Conservation (phyloP, 2,113 vertebrate species). For the Larimichthys polyactis region DNA sequence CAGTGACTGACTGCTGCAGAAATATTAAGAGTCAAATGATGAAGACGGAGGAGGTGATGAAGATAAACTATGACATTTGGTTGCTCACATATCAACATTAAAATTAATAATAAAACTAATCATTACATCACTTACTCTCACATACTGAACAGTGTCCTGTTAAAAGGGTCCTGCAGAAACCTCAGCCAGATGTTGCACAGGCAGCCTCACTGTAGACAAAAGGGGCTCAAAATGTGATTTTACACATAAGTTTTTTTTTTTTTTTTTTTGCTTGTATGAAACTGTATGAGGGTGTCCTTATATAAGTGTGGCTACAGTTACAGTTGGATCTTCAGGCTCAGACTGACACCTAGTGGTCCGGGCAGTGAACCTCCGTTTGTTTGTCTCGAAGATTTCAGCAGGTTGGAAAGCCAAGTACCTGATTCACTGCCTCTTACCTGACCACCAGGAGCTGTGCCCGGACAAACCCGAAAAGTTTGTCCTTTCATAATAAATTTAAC, state of each 20-base stretch:
- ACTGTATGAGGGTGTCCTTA: slow-evolving; percentile 33
- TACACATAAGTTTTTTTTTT: not conserved
- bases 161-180: not conserved
- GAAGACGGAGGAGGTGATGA: not conserved
- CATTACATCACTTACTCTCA: not conserved
- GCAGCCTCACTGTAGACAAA: not conserved
- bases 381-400: slow-evolving; percentile 43
- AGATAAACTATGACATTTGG: not conserved
- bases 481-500: not conserved
- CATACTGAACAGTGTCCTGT: not conserved
- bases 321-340: slow-evolving; percentile 52
- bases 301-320: slow-evolving; percentile 29
- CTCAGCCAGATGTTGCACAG: slow-evolving; percentile 13
- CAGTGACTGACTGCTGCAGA: not conserved
- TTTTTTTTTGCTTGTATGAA: slow-evolving; percentile 5
- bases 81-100: not conserved
- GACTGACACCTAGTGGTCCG: slow-evolving; percentile 75
- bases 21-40: not conserved
- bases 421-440: slow-evolving; percentile 17
- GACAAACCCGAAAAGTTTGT: not conserved
- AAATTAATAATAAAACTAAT: not conserved
- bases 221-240: slow-evolving; percentile 1
- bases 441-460: slow-evolving; percentile 1
- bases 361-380: slow-evolving; percentile 45
- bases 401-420: slow-evolving; percentile 10